Percentiles rank a stretch among this genome's conserved stretches.
Conservation (phyloP, 1,140 invertebrate species). For the Procambarus virginalis region DNA sequence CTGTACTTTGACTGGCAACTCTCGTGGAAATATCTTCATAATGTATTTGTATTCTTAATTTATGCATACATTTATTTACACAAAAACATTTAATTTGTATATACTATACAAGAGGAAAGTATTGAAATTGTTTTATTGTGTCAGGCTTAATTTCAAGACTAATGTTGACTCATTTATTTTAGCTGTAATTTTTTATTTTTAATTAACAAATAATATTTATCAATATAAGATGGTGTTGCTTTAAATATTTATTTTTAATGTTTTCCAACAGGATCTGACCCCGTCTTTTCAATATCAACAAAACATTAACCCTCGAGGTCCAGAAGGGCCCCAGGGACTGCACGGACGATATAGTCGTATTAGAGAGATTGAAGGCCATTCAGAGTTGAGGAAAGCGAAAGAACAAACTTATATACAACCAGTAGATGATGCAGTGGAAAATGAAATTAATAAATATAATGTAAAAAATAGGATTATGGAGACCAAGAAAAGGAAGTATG, state of each 20-base stretch:
- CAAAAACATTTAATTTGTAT: too few species aligned
- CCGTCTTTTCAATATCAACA: neutral
- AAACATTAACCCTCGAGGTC: neutral
- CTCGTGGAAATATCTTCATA: too few species aligned
- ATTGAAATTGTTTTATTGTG: too few species aligned
- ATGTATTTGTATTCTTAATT: too few species aligned
- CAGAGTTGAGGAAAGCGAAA: neutral
- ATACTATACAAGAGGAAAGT: too few species aligned
- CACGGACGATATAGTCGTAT: neutral
- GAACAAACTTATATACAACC: neutral
- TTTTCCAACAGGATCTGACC: neutral
- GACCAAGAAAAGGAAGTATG: conserved; percentile 7
- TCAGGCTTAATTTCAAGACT: too few species aligned
- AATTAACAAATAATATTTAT: neutral
- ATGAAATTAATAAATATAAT: neutral
- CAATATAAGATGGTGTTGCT: neutral
- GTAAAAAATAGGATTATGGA: neutral
- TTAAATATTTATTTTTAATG: neutral
- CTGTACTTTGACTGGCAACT: too few species aligned
- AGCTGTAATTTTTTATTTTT: neutral
- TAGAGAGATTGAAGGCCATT: neutral
- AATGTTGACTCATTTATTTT: too few species aligned
- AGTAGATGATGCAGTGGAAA: neutral
- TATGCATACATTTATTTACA: too few species aligned
- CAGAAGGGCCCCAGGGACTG: neutral